Percentiles rank a stretch among this genome's conserved stretches.
phyloP scores from a whole-genome alignment of 2,113 vertebrate genomes.

The Apteryx owenii region DNA sequence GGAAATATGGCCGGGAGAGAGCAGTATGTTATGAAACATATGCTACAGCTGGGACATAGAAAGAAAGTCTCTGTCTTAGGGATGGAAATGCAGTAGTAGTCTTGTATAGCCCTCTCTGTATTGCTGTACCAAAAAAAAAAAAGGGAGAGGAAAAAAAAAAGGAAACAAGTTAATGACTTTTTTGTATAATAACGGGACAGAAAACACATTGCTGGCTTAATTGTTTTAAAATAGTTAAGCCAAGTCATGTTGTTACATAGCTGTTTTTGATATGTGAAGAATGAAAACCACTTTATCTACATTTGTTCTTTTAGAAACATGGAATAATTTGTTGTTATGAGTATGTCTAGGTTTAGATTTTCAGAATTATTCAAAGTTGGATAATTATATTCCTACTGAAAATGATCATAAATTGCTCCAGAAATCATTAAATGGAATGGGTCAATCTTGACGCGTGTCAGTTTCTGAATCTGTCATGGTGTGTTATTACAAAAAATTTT shows the following conservation, averaged over 20 bases:
- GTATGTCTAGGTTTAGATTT: background rate
- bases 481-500: background rate
- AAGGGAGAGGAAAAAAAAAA: no score
- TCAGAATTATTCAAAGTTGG: background rate
- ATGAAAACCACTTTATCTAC: background rate
- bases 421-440: no score
- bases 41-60: no score
- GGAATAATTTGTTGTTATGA: background rate
- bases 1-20: no score
- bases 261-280: background rate
- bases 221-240: background rate
- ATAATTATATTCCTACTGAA: background rate
- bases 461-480: background rate
- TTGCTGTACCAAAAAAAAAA: background rate
- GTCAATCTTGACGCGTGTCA: background rate
- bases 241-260: background rate
- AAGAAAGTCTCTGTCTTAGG: background rate
- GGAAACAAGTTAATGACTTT: background rate
- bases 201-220: background rate
- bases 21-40: fast-evolving
- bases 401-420: background rate
- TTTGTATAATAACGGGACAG: fast-evolving
- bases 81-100: background rate
- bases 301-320: background rate
- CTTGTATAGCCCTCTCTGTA: background rate